These are phyloP conservation scores for Machimus atricapillus DNA, from an alignment of 2,888 invertebrate species.

Conservation along the genomic window DNA sequence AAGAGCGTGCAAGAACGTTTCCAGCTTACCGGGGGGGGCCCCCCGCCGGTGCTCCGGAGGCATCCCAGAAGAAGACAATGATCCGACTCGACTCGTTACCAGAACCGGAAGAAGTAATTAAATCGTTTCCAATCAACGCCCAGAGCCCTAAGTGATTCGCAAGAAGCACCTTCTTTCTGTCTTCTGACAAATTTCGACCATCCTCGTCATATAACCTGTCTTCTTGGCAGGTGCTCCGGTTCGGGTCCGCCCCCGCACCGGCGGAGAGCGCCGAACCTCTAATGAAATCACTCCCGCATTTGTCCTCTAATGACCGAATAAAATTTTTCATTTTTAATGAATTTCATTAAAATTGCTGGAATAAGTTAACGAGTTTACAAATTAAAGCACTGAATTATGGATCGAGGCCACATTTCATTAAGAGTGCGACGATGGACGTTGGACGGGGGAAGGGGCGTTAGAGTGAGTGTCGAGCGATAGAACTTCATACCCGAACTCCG, in stretches of 20 bases:
- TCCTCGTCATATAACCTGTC: background rate
- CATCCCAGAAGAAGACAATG: background rate
- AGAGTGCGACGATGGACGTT: background rate
- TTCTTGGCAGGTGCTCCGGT: background rate
- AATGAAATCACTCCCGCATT: conserved; percentile 32
- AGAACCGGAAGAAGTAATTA: background rate
- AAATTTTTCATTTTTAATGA: conserved; percentile 43
- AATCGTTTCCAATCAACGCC: conserved; percentile 18
- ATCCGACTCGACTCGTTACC: background rate
- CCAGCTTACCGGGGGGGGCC: background rate
- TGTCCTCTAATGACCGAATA: conserved; percentile 31
- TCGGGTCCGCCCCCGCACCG: background rate
- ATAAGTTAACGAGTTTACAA: conserved; percentile 43
- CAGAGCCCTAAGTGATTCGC: background rate
- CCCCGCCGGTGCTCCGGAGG: background rate
- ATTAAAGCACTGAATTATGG: conserved; percentile 41
- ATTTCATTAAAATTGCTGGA: conserved; percentile 44
- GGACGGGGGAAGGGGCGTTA: background rate
- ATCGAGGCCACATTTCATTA: conserved; percentile 34
- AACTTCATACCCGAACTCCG: background rate
- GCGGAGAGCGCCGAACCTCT: background rate
- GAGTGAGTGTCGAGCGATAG: background rate
- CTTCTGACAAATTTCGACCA: background rate
- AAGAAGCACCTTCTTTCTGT: background rate
- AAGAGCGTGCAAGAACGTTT: background rate